These are phyloP conservation scores for Peromyscus eremicus DNA, from an alignment of 2,797 vertebrate species.

Conservation along the genomic window DNA sequence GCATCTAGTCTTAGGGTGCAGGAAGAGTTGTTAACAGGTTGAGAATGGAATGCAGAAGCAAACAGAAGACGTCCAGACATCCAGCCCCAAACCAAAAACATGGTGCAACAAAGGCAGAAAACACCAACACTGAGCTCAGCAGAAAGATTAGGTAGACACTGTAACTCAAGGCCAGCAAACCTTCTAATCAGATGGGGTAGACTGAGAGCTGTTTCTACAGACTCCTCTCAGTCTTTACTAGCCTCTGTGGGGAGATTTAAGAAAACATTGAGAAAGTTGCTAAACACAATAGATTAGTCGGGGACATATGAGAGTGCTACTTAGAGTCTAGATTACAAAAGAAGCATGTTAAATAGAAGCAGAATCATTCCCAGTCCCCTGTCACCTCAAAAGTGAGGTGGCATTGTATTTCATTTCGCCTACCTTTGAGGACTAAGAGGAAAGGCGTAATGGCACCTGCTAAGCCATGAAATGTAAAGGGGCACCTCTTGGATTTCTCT, in stretches of 20 bases:
- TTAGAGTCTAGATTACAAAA: slow-evolving; percentile 14
- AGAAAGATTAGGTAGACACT: neutral
- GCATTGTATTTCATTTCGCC: neutral
- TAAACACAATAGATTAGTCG: neutral
- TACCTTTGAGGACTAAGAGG: neutral
- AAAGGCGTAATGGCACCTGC: neutral
- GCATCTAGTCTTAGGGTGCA: too few relatives aligned
- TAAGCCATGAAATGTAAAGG: slow-evolving; percentile 23
- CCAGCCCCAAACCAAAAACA: neutral
- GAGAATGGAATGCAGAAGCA: neutral
- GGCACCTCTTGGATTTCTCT: neutral
- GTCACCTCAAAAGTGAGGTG: neutral
- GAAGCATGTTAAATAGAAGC: slow-evolving; percentile 4
- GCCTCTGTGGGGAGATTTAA: neutral
- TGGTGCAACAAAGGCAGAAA: neutral
- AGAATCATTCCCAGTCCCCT: neutral
- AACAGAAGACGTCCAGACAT: neutral
- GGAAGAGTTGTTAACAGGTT: neutral
- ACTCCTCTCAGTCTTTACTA: neutral
- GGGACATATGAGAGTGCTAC: neutral
- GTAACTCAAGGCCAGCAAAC: neutral
- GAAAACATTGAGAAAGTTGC: neutral
- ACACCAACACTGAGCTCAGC: neutral
- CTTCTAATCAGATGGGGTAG: neutral
- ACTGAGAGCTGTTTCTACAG: neutral